Base-by-base conservation (phyloP, 2,797 vertebrate species). In the Sphenopsis melanotis region DNA sequence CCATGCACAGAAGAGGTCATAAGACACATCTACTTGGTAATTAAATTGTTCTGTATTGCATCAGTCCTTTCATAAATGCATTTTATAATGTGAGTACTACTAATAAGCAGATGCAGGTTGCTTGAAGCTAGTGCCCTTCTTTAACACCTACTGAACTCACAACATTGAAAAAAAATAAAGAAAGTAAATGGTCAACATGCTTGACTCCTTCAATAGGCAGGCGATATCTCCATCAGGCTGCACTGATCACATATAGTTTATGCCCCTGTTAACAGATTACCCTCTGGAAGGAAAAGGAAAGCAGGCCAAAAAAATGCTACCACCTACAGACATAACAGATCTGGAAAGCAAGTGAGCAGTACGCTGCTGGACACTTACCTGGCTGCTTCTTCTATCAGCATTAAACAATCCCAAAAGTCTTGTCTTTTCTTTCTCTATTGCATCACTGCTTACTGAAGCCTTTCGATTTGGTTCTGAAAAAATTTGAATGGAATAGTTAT, bases 361-460 rank as follows among this genome's bases (percentile, higher is more conserved):
- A 32, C 7, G 19, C 21, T 37, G 24, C 9, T 59, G 42, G 79
- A 72, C 7, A 49, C 90, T 98, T 98, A 99, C 99, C 98, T 99
- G 99, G 74, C 92, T 98, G 98, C 96, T 99, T 80, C 98, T 98
- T 95, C 97, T 98, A 89, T 97, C 98, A 91, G 98, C 98, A 87
- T 97, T 98, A 94, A 99, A 99, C 93, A 99, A 97, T 93, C 98
- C 98, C 94, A 99, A 97, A 49, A 99, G 95, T 49, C 98, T 98
- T 96, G 98, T 99, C 97, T 99, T 99, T 92, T 99, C 98, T 88
- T 96, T 98, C 69, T 98, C 98, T 90, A 95, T 87, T 59, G 97
- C 89, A 81, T 97, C 98, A 68, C 91, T 97, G 97, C 97, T 98
- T 80, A 97, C 87, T 71, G 98, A 98, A 84, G 98, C 95, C 70